phyloP scores from a whole-genome alignment of 2,888 invertebrate species.

The Apamea anceps region DNA sequence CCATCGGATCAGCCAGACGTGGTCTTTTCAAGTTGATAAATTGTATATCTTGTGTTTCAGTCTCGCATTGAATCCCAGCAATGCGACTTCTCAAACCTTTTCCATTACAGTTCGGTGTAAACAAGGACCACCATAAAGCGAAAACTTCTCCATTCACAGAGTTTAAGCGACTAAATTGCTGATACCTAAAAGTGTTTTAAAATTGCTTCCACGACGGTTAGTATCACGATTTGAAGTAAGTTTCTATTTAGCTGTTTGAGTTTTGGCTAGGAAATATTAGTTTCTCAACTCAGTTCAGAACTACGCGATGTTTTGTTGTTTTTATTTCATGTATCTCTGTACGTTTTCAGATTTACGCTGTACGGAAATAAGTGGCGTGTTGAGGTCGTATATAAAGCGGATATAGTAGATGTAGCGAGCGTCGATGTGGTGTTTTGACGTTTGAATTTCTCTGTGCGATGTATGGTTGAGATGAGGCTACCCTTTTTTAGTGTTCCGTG shows the following conservation, averaged over 20 bases:
- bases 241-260: constrained; percentile 55
- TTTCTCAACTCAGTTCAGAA: constrained; percentile 21
- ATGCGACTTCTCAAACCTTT: neutral
- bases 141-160: constrained; percentile 60
- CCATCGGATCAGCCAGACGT: neutral
- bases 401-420: constrained; percentile 25
- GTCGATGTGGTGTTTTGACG: constrained; percentile 38
- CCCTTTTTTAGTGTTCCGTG: constrained; percentile 47
- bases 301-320: constrained; percentile 18
- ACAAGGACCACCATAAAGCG: constrained; percentile 33
- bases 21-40: neutral
- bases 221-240: constrained; percentile 54
- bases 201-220: constrained; percentile 59
- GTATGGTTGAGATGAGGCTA: constrained; percentile 30
- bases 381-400: constrained; percentile 23
- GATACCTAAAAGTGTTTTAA: constrained; percentile 66
- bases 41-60: neutral
- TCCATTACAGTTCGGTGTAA: constrained; percentile 40
- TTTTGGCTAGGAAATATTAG: constrained; percentile 53
- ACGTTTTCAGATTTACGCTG: constrained; percentile 29
- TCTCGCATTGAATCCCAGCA: neutral
- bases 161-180: constrained; percentile 63
- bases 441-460: constrained; percentile 32
- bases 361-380: constrained; percentile 33
- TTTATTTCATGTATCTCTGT: constrained; percentile 2